These are phyloP conservation scores for Pristiophorus japonicus DNA, from an alignment of 2,113 vertebrate genomes.

Conservation along the genomic window DNA sequence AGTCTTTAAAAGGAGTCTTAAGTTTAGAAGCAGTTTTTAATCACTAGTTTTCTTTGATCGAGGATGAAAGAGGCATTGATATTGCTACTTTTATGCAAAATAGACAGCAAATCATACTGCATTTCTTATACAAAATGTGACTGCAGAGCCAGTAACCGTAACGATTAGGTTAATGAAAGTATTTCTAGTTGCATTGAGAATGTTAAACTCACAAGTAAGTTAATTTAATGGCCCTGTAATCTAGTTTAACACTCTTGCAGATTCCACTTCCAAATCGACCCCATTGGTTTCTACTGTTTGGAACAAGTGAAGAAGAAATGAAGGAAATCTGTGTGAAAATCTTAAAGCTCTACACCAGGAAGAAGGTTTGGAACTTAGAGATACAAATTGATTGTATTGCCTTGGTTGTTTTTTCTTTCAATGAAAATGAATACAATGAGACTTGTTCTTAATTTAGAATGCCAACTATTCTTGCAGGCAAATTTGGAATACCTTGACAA, in stretches of 20 bases:
- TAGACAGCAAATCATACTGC: background rate
- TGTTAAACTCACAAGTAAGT: background rate
- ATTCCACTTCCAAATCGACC: constrained; percentile 73
- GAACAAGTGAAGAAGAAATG: constrained; percentile 69
- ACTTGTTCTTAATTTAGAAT: background rate
- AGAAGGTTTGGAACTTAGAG: constrained; percentile 55
- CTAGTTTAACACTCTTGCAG: constrained; percentile 48
- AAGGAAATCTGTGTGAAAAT: constrained; percentile 70
- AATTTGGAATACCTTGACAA: constrained; percentile 61
- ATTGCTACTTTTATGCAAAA: background rate
- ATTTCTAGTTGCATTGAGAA: background rate
- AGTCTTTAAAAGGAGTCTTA: background rate
- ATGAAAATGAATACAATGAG: background rate
- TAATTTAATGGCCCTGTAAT: background rate
- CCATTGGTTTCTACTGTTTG: constrained; percentile 76
- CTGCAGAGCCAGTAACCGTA: background rate
- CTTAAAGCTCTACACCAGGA: constrained; percentile 64
- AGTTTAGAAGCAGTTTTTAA: background rate
- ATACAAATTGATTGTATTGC: background rate
- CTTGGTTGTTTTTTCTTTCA: background rate
- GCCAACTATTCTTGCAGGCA: constrained; percentile 47
- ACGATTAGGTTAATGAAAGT: background rate
- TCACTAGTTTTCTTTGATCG: background rate
- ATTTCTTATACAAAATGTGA: background rate
- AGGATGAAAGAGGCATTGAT: background rate